phyloP scores from a whole-genome alignment of 2,888 invertebrate species.

The Eristalinus sepulchralis region DNA sequence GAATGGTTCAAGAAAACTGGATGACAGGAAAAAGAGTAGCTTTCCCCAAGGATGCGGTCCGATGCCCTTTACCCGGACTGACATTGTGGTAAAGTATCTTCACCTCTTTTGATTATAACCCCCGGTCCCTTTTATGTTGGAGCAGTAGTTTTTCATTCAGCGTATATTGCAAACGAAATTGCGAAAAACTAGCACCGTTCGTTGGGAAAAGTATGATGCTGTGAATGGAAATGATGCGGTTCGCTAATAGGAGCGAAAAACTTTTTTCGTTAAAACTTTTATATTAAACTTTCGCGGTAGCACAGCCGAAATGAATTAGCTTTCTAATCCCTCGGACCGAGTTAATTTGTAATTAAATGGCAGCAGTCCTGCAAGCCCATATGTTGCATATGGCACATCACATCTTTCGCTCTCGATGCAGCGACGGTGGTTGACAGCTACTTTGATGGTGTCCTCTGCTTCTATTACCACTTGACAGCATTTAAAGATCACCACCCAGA shows the following conservation, averaged over 20 bases:
- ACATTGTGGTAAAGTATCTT: conserved; percentile 27
- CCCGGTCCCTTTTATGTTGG: background rate
- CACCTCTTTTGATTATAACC: conserved; percentile 4
- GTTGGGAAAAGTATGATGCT: conserved; percentile 50
- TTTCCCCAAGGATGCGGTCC: conserved; percentile 62
- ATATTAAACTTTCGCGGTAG: conserved; percentile 63
- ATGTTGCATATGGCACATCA: conserved; percentile 62
- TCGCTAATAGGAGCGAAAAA: conserved; percentile 65
- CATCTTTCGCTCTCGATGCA: conserved; percentile 22
- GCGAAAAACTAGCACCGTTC: conserved; percentile 56
- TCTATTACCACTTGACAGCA: conserved; percentile 56
- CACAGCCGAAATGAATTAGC: conserved; percentile 63
- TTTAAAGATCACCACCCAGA: conserved; percentile 27
- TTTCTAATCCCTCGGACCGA: conserved; percentile 60
- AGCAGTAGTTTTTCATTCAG: conserved; percentile 58
- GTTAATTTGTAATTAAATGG: conserved; percentile 73
- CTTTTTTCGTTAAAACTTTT: conserved; percentile 72
- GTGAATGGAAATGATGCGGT: conserved; percentile 66
- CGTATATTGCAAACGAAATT: conserved; percentile 68
- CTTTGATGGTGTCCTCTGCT: conserved; percentile 54
- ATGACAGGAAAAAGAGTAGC: conserved; percentile 52
- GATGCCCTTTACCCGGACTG: conserved; percentile 57
- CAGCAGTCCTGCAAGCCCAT: conserved; percentile 60
- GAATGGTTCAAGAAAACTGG: conserved; percentile 57
- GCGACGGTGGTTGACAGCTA: conserved; percentile 58